These are phyloP conservation scores for Onthophagus sagittarius DNA, from an alignment of 2,888 invertebrate genomes.

Conservation along the genomic window DNA sequence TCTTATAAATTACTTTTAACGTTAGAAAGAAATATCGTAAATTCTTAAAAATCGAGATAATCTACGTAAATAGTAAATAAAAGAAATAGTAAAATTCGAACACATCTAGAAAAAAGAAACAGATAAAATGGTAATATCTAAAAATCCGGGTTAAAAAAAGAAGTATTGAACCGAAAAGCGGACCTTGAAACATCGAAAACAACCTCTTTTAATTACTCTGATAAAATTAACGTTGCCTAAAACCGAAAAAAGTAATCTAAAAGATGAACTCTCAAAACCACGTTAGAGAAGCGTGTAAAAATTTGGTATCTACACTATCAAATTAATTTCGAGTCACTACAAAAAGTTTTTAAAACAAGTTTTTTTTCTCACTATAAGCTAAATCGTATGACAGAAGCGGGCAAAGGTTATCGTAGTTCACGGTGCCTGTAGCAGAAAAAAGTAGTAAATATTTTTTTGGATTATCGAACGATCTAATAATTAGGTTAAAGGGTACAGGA, in stretches of 20 bases:
- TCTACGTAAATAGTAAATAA: too few species aligned
- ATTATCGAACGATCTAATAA: background rate
- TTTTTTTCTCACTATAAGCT: background rate
- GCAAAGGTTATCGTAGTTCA: background rate
- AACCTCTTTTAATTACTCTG: background rate
- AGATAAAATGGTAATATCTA: background rate
- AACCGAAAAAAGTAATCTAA: background rate
- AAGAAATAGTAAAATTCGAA: too few species aligned
- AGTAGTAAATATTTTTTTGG: background rate
- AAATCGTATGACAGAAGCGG: background rate
- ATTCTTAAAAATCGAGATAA: too few species aligned
- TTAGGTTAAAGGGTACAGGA: background rate
- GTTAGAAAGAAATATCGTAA: too few species aligned
- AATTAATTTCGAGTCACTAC: background rate
- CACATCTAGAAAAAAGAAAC: too few species aligned
- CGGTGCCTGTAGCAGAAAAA: background rate
- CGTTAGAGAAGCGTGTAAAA: background rate
- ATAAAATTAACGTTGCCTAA: background rate
- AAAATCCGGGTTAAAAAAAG: background rate
- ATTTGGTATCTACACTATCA: background rate
- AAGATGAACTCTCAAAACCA: background rate
- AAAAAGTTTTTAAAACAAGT: background rate
- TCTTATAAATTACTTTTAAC: too few species aligned
- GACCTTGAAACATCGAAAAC: background rate
- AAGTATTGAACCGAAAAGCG: background rate